Percentiles rank a stretch among this genome's conserved stretches.
These are phyloP conservation scores for Drosophila setifemur DNA, from an alignment of 1,140 invertebrate genomes.

Conservation along the genomic window DNA sequence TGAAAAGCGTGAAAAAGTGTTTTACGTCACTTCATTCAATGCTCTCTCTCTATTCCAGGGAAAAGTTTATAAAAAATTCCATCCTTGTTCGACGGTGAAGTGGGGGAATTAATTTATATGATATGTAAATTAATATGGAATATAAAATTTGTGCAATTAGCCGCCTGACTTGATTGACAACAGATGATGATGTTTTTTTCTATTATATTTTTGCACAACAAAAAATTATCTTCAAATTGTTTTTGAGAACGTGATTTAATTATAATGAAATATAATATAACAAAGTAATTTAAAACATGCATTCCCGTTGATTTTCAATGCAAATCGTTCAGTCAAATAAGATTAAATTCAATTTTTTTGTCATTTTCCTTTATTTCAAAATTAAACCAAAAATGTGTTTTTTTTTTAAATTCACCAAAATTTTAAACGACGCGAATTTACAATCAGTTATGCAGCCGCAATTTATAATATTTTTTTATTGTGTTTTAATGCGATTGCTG, in stretches of 20 bases:
- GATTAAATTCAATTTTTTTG: background rate
- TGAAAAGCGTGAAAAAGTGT: slow-evolving; percentile 7
- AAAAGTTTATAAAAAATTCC: slow-evolving; percentile 33
- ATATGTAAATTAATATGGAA: slow-evolving; percentile 50
- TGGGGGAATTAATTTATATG: slow-evolving; percentile 45
- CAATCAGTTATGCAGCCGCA: too few relatives aligned
- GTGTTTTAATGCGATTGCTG: too few relatives aligned
- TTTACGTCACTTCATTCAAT: slow-evolving; percentile 49
- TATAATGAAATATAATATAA: slow-evolving; percentile 14
- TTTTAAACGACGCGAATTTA: too few relatives aligned
- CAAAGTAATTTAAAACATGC: background rate
- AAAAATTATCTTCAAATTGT: slow-evolving; percentile 28
- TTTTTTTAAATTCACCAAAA: too few relatives aligned
- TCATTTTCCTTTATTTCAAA: too few relatives aligned
- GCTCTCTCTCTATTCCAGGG: slow-evolving; percentile 43
- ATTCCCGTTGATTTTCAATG: background rate
- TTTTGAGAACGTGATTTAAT: slow-evolving; percentile 18
- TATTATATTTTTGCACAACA: background rate
- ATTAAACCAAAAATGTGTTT: too few relatives aligned
- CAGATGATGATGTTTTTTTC: background rate
- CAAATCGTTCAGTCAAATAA: background rate
- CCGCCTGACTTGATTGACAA: slow-evolving; percentile 36
- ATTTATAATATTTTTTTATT: too few relatives aligned
- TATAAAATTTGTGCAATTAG: slow-evolving; percentile 44
- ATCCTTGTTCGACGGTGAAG: background rate